Percentiles rank a stretch among this genome's conserved stretches.
Evolutionary conservation across 2,113 vertebrate genomes (phyloP).

Genomic region (Gambusia affinis): DNA sequence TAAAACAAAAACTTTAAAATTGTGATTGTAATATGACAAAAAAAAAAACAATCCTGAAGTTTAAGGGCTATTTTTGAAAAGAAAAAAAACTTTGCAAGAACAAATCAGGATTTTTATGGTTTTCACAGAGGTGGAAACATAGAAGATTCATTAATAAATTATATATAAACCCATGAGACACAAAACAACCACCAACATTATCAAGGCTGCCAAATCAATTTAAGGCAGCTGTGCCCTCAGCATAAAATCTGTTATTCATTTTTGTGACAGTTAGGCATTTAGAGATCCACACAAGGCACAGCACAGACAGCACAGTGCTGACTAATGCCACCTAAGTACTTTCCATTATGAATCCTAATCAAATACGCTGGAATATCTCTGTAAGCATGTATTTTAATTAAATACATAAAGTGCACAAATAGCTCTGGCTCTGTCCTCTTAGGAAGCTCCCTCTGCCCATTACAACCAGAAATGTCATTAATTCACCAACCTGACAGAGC

Average conservation of each 20-base stretch:
- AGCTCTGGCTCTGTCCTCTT: constrained; percentile 13
- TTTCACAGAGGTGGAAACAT: background rate
- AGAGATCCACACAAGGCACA: background rate
- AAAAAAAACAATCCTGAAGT: no score
- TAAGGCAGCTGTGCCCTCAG: constrained; percentile 7
- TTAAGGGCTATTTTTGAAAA: no score
- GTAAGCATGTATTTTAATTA: background rate
- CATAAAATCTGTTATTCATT: background rate
- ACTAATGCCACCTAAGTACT: background rate
- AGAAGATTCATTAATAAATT: background rate
- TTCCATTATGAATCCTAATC: background rate
- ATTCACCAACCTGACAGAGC: constrained; percentile 16
- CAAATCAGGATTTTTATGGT: no score
- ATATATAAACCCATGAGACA: constrained; percentile 1
- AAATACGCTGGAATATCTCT: background rate
- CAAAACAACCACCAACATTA: constrained; percentile 37
- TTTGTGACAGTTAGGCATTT: background rate
- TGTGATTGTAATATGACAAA: no score
- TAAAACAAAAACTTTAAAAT: no score
- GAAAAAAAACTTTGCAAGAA: no score
- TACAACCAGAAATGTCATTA: constrained; percentile 8
- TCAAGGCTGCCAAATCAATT: constrained; percentile 54
- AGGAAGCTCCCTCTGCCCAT: constrained; percentile 15
- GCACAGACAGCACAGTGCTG: background rate
- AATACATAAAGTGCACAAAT: background rate